Evolutionary conservation across 2,113 vertebrate species (phyloP).

Genomic region (Regulus satrapa): DNA sequence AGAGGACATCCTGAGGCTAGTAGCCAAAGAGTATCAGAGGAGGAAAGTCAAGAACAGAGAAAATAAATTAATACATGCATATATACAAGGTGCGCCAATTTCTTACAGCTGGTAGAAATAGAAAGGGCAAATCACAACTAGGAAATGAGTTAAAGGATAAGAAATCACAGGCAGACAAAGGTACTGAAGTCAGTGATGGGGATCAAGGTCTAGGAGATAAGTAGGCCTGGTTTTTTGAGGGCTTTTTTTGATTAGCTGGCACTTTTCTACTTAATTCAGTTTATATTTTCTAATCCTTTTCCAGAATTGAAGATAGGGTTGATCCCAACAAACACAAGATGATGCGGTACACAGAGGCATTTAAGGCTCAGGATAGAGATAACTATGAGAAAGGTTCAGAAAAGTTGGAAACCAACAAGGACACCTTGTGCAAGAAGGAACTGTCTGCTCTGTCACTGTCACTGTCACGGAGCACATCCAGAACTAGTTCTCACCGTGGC

Average conservation of each 20-base stretch:
- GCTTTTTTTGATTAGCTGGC: background rate
- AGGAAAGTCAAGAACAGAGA: background rate
- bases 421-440: background rate
- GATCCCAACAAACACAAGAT: constrained; percentile 80
- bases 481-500: constrained; percentile 66
- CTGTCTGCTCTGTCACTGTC: background rate
- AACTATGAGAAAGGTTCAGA: constrained; percentile 44
- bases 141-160: background rate
- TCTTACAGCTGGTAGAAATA: background rate
- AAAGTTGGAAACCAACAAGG: background rate
- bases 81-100: background rate
- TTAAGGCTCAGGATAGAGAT: constrained; percentile 74
- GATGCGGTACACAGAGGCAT: constrained; percentile 78
- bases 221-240: background rate
- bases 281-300: background rate
- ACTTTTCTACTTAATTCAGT: background rate
- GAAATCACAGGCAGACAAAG: background rate
- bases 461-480: constrained; percentile 63
- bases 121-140: background rate
- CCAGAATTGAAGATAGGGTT: constrained; percentile 85
- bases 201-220: background rate
- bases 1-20: background rate
- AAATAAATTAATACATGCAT: background rate
- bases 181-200: background rate
- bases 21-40: background rate